Conservation (phyloP, 2,113 vertebrate species). For the Crotalus horridus region DNA sequence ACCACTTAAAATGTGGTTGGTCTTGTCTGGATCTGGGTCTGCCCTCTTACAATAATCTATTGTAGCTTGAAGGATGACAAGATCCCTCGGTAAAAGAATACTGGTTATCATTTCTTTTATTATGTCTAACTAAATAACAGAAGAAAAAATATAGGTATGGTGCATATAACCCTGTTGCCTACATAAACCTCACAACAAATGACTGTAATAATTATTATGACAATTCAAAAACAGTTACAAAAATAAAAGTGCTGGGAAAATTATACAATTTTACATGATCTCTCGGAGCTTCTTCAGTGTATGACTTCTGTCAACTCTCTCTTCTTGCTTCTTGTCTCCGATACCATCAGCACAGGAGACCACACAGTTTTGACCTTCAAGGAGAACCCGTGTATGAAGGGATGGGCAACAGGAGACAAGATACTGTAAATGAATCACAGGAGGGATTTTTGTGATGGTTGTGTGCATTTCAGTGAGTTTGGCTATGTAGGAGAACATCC, state of each 20-base stretch:
- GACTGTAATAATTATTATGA: neutral
- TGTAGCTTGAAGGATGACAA: neutral
- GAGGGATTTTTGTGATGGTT: neutral
- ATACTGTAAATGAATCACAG: neutral
- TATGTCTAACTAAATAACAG: neutral
- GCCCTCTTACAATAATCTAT: neutral
- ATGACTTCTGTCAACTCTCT: neutral
- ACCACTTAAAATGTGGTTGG: neutral
- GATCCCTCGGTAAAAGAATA: neutral
- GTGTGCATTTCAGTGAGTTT: neutral
- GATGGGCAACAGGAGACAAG: neutral
- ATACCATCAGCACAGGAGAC: neutral
- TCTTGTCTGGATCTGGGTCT: neutral
- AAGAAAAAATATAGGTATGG: neutral
- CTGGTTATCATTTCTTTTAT: neutral
- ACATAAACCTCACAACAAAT: neutral
- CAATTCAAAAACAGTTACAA: neutral
- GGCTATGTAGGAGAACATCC: neutral
- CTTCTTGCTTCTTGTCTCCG: neutral
- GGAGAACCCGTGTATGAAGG: neutral
- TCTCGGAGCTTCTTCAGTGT: neutral
- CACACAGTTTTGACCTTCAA: neutral
- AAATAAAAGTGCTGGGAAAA: neutral
- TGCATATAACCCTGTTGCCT: neutral
- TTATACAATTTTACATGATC: neutral